phyloP scores from a whole-genome alignment of 2,888 invertebrate genomes.

The Venusia cambrica region DNA sequence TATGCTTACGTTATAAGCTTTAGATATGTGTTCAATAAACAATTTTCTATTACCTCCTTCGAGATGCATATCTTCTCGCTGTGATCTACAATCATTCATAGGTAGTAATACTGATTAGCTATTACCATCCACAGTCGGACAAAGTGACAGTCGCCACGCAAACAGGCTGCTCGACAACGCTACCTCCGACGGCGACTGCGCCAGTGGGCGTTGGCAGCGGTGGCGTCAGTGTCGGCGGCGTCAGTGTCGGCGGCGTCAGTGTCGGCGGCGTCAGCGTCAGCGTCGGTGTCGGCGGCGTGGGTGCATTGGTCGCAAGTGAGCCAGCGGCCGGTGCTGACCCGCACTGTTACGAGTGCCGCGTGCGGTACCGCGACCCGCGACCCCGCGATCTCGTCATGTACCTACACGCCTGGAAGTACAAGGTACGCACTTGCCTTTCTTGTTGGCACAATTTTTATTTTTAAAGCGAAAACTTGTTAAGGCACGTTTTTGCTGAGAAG shows the following conservation, averaged over 20 bases:
- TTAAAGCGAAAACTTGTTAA: too few relatives aligned
- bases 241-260: constrained; percentile 28
- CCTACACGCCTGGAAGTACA: constrained; percentile 96
- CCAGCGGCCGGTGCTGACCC: constrained; percentile 89
- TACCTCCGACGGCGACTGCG: constrained; percentile 38
- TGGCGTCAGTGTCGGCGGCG: constrained; percentile 70
- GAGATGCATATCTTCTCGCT: too few relatives aligned
- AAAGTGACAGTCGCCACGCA: constrained; percentile 93
- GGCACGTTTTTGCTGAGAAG: too few relatives aligned
- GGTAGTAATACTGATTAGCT: too few relatives aligned
- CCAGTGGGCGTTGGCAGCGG: constrained; percentile 23
- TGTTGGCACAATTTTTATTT: too few relatives aligned
- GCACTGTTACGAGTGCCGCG: constrained; percentile 96
- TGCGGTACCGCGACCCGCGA: constrained; percentile 94
- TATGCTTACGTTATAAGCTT: too few relatives aligned
- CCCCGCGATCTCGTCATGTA: constrained; percentile 97
- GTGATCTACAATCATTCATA: too few relatives aligned
- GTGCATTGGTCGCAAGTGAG: constrained; percentile 30
- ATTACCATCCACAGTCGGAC: constrained; percentile 54
- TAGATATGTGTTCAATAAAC: too few relatives aligned
- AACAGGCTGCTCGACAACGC: constrained; percentile 88
- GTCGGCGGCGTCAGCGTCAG: constrained; percentile 78
- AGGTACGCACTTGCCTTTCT: too few relatives aligned
- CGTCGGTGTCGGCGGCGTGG: constrained; percentile 31
- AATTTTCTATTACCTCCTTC: too few relatives aligned